A percentile compares a stretch with the other conserved stretches of the same genome.
Evolutionary conservation across 2,797 vertebrate genomes (phyloP).

Genomic region (Neosalanx taihuensis): DNA sequence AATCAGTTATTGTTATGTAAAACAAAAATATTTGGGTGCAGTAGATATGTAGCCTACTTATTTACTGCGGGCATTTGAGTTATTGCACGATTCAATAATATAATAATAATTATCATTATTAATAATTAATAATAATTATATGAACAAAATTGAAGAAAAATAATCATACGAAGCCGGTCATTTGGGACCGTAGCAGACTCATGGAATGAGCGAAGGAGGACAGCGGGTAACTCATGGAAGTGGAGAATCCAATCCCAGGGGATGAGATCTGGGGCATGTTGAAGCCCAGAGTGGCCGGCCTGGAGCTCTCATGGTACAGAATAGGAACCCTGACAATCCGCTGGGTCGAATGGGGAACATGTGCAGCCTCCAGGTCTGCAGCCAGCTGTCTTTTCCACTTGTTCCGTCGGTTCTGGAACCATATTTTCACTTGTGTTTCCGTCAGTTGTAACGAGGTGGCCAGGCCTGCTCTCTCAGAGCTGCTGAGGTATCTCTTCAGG

Average conservation of each 20-base stretch:
- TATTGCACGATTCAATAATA: slow-evolving; percentile 63
- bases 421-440: slow-evolving; percentile 89
- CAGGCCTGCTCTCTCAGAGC: slow-evolving; percentile 77
- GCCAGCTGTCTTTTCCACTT: slow-evolving; percentile 90
- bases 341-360: slow-evolving; percentile 77
- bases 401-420: slow-evolving; percentile 88
- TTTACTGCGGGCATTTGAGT: slow-evolving; percentile 38
- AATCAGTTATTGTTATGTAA: slow-evolving; percentile 9
- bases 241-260: slow-evolving; percentile 67
- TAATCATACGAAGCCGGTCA: slow-evolving; percentile 83
- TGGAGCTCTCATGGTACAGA: slow-evolving; percentile 85
- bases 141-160: slow-evolving; percentile 4
- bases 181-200: slow-evolving; percentile 84
- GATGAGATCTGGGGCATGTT: slow-evolving; percentile 73
- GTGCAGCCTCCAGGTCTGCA: slow-evolving; percentile 81
- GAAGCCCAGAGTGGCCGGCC: slow-evolving; percentile 75
- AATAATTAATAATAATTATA: slow-evolving; percentile 6
- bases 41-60: slow-evolving; percentile 15
- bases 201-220: slow-evolving; percentile 84
- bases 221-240: slow-evolving; percentile 79
- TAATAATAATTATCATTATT: neutral
- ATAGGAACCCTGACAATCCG: slow-evolving; percentile 89
- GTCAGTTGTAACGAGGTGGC: slow-evolving; percentile 79
- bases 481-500: slow-evolving; percentile 84
- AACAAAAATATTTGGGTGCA: slow-evolving; percentile 56